Evolutionary conservation across 2,797 vertebrate species (phyloP), one percentile per base, ranked within the genome.

Genomic region (Lithobates sylvaticus): DNA sequence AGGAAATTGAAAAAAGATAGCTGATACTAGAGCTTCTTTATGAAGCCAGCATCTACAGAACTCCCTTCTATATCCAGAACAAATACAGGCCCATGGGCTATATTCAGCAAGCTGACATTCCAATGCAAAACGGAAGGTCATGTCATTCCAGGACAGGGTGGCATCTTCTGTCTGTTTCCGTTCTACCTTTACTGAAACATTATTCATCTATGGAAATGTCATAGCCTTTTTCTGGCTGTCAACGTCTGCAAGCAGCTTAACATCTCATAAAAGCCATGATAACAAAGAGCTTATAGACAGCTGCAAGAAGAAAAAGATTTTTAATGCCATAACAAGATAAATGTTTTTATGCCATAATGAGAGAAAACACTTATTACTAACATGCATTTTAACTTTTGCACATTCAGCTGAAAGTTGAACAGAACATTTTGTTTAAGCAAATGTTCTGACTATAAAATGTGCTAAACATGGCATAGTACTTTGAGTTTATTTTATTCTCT

Each of bases 11-110:
- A 67, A 93, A 81, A 88, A 90, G 90, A 91, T 92, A 93, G 86
- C 89, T 89, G 89, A 88, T 89, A 88, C 91, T 90, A 90, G 89
- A 90, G 87, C 86, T 84, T 89, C 89, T 88, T 88, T 89, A 90
- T 90, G 89, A 92, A 90, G 89, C 84, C 80, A 78, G 36, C 88
- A 86, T 89, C 42, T 88, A 54, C 84, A 91, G 87, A 39, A 83
- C 81, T 88, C 84, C 39, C 81, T 89, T 90, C 91, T 90, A 91
- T 89, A 89, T 89, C 88, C 65, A 88, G 88, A 89, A 77, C 88
- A 88, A 80, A 87, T 80, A 69, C 23, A 34, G 50, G 44, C 64
- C 81, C 74, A 76, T 34, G 70, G 81, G 69, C 58, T 87, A 87
- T 83, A 87, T 75, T 42, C n/a, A 69, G 86, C 70, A 84, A 84